Conservation (phyloP, 2,888 invertebrate species). For the Hecatera dysodea region DNA sequence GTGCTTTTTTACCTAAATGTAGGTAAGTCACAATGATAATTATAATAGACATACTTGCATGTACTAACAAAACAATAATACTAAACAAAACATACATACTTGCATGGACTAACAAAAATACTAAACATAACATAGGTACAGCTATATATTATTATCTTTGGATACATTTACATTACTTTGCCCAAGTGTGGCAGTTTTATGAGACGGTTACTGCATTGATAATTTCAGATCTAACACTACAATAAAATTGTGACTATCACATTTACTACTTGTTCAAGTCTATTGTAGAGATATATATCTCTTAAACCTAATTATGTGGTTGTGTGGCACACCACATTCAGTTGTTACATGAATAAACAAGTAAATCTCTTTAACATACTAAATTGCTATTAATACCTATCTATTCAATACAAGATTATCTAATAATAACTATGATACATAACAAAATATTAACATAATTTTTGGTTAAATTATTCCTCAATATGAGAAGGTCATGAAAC, state of each 20-base stretch:
- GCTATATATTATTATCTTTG: slow-evolving; percentile 46
- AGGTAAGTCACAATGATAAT: slow-evolving; percentile 29
- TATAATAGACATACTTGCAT: slow-evolving; percentile 23
- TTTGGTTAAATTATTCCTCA: slow-evolving; percentile 63
- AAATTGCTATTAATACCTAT: slow-evolving; percentile 29
- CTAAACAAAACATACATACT: slow-evolving; percentile 11
- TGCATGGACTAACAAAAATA: slow-evolving; percentile 37
- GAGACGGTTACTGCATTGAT: slow-evolving; percentile 11
- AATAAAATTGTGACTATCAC: slow-evolving; percentile 19
- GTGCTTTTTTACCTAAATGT: slow-evolving; percentile 49
- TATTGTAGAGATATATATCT: background rate
- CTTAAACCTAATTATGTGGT: background rate
- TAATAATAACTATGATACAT: slow-evolving; percentile 28
- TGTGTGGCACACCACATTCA: background rate
- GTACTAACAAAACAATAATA: slow-evolving; percentile 39
- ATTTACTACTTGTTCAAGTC: slow-evolving; percentile 23
- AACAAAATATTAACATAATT: slow-evolving; percentile 52
- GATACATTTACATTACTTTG: slow-evolving; percentile 36
- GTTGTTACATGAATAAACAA: slow-evolving; percentile 23
- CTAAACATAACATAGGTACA: slow-evolving; percentile 28
- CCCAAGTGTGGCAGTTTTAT: slow-evolving; percentile 24
- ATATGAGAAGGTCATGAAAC: slow-evolving; percentile 62
- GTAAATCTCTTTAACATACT: slow-evolving; percentile 15
- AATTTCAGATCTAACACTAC: slow-evolving; percentile 52
- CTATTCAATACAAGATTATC: slow-evolving; percentile 24